These are phyloP conservation scores for Mormyrus lacerda DNA, from an alignment of 2,113 vertebrate species.

Conservation along the genomic window DNA sequence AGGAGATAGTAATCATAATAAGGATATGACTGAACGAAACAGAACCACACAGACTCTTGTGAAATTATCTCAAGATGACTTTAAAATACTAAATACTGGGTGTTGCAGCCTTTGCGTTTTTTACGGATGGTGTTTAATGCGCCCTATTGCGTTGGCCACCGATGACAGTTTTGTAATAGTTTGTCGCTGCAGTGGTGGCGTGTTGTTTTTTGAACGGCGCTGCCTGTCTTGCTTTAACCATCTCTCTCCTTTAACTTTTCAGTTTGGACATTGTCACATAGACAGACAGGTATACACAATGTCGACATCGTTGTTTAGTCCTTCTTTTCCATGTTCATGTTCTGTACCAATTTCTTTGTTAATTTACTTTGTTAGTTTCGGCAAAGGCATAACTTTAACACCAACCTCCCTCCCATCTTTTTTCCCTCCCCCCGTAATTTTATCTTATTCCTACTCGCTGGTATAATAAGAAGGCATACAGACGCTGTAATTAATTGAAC, in stretches of 20 bases:
- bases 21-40: not conserved
- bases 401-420: not conserved
- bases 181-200: not conserved
- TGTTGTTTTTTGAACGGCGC: not conserved
- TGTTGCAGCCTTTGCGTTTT: not conserved
- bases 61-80: not conserved
- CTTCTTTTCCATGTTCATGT: slow-evolving; percentile 41
- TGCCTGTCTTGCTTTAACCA: slow-evolving; percentile 52
- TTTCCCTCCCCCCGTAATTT: not conserved
- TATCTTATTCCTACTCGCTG: not conserved
- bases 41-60: not conserved
- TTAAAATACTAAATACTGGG: not conserved
- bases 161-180: not conserved
- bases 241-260: slow-evolving; percentile 59
- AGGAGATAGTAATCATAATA: not conserved
- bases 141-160: not conserved
- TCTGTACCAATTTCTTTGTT: slow-evolving; percentile 65
- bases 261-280: slow-evolving; percentile 66
- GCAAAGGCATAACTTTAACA: not conserved
- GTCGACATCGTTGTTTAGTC: slow-evolving; percentile 32
- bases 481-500: not conserved
- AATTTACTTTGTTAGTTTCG: slow-evolving; percentile 46
- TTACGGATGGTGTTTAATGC: not conserved
- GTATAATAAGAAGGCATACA: not conserved
- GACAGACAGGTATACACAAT: slow-evolving; percentile 56